Evolutionary conservation across 2,888 invertebrate genomes (phyloP).

Genomic region (Eilema caniola): DNA sequence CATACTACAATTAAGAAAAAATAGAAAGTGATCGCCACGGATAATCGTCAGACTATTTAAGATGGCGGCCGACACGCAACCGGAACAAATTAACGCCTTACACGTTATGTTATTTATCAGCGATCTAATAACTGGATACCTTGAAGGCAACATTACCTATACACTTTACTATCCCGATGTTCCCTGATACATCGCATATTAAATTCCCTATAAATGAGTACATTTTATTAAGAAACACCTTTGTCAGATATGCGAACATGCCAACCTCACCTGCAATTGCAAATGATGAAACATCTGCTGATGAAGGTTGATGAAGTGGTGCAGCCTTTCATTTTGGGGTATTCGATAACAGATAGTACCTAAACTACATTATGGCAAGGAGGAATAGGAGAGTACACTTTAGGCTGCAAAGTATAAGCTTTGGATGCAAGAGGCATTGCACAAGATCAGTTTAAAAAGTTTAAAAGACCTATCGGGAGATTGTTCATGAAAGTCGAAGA

Average conservation of each 20-base stretch:
- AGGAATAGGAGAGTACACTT: not conserved
- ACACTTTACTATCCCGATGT: constrained; percentile 26
- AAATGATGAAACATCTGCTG: not conserved
- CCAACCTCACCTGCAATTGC: not conserved
- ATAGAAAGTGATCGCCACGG: constrained; percentile 21
- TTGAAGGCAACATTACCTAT: constrained; percentile 31
- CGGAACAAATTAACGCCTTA: constrained; percentile 51
- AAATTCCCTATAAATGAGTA: constrained; percentile 1
- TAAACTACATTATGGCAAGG: not conserved
- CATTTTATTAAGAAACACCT: not conserved
- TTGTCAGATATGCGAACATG: not conserved
- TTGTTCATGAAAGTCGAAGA: too few species aligned
- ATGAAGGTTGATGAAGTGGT: not conserved
- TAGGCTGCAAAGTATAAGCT: not conserved
- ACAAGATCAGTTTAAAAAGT: not conserved
- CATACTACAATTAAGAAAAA: not conserved
- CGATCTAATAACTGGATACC: constrained; percentile 46
- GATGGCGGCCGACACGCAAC: constrained; percentile 26
- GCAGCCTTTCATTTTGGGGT: not conserved
- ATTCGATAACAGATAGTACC: not conserved
- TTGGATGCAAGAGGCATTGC: not conserved
- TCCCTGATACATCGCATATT: constrained; percentile 23
- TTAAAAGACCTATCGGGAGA: too few species aligned
- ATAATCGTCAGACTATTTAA: constrained; percentile 24
- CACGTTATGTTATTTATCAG: constrained; percentile 43